Conservation (phyloP, 2,113 vertebrate species). For the Speoplatyrhinus poulsoni region DNA sequence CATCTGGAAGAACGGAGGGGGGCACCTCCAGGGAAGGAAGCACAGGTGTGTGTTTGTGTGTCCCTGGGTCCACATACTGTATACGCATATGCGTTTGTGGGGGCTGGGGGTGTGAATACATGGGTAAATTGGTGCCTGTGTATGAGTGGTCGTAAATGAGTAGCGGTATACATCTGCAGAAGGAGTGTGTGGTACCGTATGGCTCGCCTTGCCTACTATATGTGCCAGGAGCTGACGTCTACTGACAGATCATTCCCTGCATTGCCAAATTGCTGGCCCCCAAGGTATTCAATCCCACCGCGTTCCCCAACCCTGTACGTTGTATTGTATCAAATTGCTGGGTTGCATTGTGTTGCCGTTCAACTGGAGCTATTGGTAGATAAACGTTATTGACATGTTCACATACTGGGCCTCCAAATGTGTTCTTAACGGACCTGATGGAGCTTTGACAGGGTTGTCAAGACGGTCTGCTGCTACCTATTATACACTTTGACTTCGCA, state of each 20-base stretch:
- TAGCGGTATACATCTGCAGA: slow-evolving; percentile 9
- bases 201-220: slow-evolving; percentile 10
- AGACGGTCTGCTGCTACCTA: neutral
- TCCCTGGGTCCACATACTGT: neutral
- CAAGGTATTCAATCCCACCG: neutral
- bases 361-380: too few species aligned
- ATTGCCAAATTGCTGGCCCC: slow-evolving; percentile 27
- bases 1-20: slow-evolving; percentile 19
- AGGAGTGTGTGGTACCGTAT: neutral
- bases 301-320: slow-evolving; percentile 27
- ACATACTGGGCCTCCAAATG: too few species aligned
- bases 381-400: too few species aligned
- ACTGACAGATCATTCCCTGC: slow-evolving; percentile 11
- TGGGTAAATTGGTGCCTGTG: neutral
- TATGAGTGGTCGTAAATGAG: slow-evolving; percentile 3
- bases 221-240: neutral
- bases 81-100: neutral
- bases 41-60: slow-evolving; percentile 1
- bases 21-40: slow-evolving; percentile 1
- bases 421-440: slow-evolving; percentile 20
- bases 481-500: neutral
- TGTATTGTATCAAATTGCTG: slow-evolving; percentile 33
- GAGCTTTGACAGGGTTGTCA: slow-evolving; percentile 11
- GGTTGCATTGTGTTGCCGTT: slow-evolving; percentile 7
- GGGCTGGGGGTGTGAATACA: neutral